These are phyloP conservation scores for Polyommatus iphigenia DNA, from an alignment of 2,888 invertebrate genomes.

Conservation along the genomic window DNA sequence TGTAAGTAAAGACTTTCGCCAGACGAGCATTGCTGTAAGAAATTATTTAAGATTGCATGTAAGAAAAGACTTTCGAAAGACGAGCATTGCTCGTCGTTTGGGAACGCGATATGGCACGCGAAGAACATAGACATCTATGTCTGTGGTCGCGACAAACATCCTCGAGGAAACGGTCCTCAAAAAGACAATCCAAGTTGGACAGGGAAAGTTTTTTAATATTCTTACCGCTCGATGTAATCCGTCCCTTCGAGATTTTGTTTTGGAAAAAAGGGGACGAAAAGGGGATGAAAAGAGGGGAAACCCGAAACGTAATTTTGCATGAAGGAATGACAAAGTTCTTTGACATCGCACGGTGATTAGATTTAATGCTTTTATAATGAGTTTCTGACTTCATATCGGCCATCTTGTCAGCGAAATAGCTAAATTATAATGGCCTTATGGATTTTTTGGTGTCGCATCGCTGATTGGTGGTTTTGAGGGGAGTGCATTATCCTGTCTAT, in stretches of 20 bases:
- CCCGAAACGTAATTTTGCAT: constrained; percentile 71
- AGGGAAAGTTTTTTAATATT: constrained; percentile 77
- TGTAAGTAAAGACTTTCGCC: too few relatives aligned
- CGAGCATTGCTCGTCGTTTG: too few relatives aligned
- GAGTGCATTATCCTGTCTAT: too few relatives aligned
- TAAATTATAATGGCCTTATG: background rate
- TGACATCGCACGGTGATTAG: constrained; percentile 50
- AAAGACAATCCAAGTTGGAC: constrained; percentile 75
- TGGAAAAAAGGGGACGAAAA: constrained; percentile 47
- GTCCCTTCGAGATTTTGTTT: constrained; percentile 66
- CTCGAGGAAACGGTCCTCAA: constrained; percentile 61
- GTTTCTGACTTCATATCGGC: constrained; percentile 44
- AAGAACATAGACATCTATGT: too few relatives aligned
- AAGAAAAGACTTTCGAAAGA: too few relatives aligned
- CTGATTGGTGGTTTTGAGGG: background rate
- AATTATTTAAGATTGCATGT: too few relatives aligned
- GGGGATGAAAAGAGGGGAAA: background rate
- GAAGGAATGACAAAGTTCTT: constrained; percentile 72
- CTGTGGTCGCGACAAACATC: constrained; percentile 45
- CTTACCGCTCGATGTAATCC: constrained; percentile 72
- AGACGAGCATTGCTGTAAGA: too few relatives aligned
- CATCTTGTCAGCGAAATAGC: constrained; percentile 30
- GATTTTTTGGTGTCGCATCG: background rate
- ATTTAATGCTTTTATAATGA: constrained; percentile 44
- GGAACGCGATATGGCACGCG: too few relatives aligned